phyloP scores from a whole-genome alignment of 2,888 invertebrate genomes.

The Pheosia gnoma region DNA sequence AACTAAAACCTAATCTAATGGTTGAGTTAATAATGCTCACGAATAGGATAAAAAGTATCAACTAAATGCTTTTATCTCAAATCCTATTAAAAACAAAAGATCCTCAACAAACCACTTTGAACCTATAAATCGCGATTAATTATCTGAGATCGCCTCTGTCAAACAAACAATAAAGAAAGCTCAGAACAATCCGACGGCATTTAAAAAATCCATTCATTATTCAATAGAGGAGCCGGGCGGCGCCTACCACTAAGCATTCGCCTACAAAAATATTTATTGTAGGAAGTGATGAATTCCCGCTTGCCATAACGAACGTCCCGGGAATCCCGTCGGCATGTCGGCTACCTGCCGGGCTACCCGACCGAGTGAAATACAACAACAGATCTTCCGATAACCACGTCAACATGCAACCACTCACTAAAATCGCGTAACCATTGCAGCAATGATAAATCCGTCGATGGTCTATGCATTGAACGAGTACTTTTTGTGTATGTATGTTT shows the following conservation, averaged over 20 bases:
- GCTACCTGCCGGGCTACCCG: slow-evolving; percentile 54
- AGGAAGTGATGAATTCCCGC: slow-evolving; percentile 46
- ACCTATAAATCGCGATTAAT: slow-evolving; percentile 29
- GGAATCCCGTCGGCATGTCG: slow-evolving; percentile 52
- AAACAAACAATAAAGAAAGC: slow-evolving; percentile 19
- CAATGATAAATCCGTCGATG: slow-evolving; percentile 32
- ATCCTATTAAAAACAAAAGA: neutral
- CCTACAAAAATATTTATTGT: slow-evolving; percentile 62
- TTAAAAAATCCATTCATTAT: slow-evolving; percentile 41
- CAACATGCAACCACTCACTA: slow-evolving; percentile 33
- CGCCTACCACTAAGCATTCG: slow-evolving; percentile 48
- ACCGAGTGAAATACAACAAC: slow-evolving; percentile 42
- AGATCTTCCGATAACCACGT: slow-evolving; percentile 39
- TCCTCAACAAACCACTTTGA: slow-evolving; percentile 10
- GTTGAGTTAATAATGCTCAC: too few relatives aligned
- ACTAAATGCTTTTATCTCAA: too few relatives aligned
- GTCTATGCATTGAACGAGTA: slow-evolving; percentile 25
- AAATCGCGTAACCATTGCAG: slow-evolving; percentile 30
- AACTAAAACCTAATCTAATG: too few relatives aligned
- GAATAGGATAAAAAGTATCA: too few relatives aligned
- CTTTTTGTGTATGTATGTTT: slow-evolving; percentile 26
- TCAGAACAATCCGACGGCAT: slow-evolving; percentile 25
- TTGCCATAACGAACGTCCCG: slow-evolving; percentile 43
- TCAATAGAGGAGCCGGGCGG: slow-evolving; percentile 34
- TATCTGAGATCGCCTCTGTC: slow-evolving; percentile 24